Evolutionary conservation across 2,888 invertebrate genomes (phyloP).

Genomic region (Polyommatus iphigenia): DNA sequence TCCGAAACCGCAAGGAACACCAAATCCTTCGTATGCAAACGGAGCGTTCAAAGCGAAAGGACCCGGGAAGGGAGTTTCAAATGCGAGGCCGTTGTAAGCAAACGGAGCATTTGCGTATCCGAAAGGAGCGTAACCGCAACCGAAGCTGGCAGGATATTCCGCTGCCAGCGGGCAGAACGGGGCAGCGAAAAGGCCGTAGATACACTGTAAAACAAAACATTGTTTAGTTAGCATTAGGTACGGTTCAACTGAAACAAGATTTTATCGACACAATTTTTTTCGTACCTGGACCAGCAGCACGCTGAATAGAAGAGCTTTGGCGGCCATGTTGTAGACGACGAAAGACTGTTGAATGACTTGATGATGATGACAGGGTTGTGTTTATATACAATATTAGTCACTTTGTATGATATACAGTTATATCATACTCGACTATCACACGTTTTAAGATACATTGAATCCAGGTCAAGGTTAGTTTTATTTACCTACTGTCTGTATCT

Average conservation of each 20-base stretch:
- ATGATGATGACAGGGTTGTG: neutral
- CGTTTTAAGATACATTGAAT: neutral
- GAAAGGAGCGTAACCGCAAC: neutral
- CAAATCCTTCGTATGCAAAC: neutral
- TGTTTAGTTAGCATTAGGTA: neutral
- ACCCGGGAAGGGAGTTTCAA: neutral
- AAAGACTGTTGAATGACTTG: neutral
- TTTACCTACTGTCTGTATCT: too few species aligned
- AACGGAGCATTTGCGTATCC: slow-evolving; percentile 12
- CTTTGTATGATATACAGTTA: neutral
- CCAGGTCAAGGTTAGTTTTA: neutral
- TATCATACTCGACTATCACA: neutral
- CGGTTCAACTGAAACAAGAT: neutral
- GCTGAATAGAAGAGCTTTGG: slow-evolving; percentile 15
- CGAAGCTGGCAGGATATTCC: neutral
- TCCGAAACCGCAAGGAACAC: neutral
- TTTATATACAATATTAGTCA: neutral
- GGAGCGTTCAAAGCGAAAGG: neutral
- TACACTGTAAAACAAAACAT: neutral
- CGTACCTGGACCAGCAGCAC: slow-evolving; percentile 1
- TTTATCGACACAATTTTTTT: neutral
- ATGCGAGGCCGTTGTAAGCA: neutral
- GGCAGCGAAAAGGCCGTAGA: slow-evolving; percentile 4
- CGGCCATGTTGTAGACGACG: slow-evolving; percentile 1
- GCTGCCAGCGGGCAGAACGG: slow-evolving; percentile 2